Percentiles rank a stretch among this genome's conserved stretches.
These are phyloP conservation scores for Erpetoichthys calabaricus DNA, from an alignment of 2,797 vertebrate species.

Conservation along the genomic window DNA sequence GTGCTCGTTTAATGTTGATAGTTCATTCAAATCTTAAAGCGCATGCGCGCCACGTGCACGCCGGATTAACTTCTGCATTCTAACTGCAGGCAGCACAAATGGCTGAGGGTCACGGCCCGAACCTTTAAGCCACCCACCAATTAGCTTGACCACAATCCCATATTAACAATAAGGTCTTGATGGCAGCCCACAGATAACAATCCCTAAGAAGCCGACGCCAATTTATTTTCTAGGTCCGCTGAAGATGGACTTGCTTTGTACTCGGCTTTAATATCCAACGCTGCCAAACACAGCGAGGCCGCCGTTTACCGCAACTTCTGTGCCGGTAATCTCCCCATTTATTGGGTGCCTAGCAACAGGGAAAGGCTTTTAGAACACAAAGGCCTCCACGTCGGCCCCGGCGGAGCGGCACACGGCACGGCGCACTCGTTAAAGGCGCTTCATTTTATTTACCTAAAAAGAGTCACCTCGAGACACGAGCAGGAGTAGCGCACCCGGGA, in stretches of 20 bases:
- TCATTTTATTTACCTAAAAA: neutral
- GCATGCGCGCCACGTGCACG: no score
- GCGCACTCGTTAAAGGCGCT: neutral
- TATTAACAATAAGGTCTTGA: neutral
- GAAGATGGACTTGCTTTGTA: slow-evolving; percentile 15
- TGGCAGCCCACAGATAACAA: slow-evolving; percentile 6
- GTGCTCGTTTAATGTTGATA: no score
- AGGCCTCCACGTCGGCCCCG: neutral
- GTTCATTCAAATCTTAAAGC: no score
- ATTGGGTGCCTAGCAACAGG: neutral
- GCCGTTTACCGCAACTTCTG: slow-evolving; percentile 9
- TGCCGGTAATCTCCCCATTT: slow-evolving; percentile 1
- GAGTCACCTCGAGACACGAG: neutral
- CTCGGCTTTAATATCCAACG: slow-evolving; percentile 17
- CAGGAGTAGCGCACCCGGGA: no score
- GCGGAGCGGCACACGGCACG: neutral
- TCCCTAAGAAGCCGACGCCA: slow-evolving; percentile 13
- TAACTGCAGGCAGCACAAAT: no score
- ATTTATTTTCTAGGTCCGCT: slow-evolving; percentile 14
- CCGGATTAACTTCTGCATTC: no score
- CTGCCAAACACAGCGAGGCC: slow-evolving; percentile 9
- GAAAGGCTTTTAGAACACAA: neutral
- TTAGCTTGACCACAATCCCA: no score
- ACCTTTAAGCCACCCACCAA: no score
- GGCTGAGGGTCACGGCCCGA: no score